phyloP scores from a whole-genome alignment of 2,113 vertebrate species.

The Halcyon malimbica region DNA sequence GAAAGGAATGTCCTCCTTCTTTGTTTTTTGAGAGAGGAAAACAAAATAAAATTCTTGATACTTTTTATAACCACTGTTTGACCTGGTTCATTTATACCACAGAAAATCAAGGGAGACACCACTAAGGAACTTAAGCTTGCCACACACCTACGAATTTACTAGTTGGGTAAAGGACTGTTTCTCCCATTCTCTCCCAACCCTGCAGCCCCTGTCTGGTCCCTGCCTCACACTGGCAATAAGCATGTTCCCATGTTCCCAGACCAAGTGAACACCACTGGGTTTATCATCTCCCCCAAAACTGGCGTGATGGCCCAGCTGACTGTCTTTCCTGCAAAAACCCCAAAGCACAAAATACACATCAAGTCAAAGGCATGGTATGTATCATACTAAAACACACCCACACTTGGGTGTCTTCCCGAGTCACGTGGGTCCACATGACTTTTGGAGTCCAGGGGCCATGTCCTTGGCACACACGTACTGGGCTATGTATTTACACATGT shows the following conservation, averaged over 20 bases:
- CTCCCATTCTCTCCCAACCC: background rate
- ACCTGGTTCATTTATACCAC: background rate
- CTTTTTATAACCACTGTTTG: background rate
- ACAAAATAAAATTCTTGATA: background rate
- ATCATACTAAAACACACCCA: background rate
- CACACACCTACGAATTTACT: background rate
- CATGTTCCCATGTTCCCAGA: background rate
- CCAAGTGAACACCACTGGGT: accelerated
- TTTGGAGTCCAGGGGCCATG: background rate
- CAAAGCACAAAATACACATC: background rate
- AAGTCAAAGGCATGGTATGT: background rate
- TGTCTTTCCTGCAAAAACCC: background rate
- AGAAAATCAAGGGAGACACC: background rate
- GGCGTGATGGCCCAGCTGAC: background rate
- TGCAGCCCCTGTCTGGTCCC: background rate
- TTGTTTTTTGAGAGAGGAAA: background rate
- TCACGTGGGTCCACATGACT: accelerated
- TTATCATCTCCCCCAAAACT: background rate
- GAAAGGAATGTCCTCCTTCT: background rate
- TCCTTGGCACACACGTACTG: background rate
- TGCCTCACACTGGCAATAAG: background rate
- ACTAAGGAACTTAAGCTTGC: background rate
- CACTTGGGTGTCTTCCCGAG: accelerated
- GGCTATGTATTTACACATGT: background rate
- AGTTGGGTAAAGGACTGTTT: background rate